phyloP scores from a whole-genome alignment of 2,113 vertebrate species.

The Junco hyemalis region DNA sequence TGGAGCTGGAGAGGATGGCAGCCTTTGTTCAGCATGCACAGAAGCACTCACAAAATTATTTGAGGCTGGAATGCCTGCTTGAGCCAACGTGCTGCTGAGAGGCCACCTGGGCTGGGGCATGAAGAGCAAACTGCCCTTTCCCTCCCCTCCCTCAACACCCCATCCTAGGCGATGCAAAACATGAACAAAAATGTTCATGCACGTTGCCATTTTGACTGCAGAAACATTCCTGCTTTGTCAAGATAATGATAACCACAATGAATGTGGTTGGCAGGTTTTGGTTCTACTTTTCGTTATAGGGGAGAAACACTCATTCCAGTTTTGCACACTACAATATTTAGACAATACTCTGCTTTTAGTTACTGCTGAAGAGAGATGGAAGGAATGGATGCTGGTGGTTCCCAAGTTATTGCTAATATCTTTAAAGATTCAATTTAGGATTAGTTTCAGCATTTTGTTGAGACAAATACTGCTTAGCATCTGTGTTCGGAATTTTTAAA shows the following conservation, averaged over 20 bases:
- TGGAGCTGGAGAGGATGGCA: slow-evolving; percentile 13
- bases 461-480: neutral
- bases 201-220: neutral
- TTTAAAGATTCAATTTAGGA: neutral
- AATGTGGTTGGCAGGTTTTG: neutral
- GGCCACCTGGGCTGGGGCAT: slow-evolving; percentile 35
- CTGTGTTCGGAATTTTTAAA: neutral
- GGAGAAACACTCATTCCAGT: neutral
- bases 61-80: neutral
- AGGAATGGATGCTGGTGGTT: neutral
- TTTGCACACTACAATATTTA: neutral
- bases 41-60: neutral
- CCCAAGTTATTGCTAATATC: neutral
- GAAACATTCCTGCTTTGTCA: neutral
- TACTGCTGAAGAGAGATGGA: neutral
- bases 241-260: neutral
- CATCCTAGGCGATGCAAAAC: neutral
- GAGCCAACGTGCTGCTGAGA: slow-evolving; percentile 24
- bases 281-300: neutral
- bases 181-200: neutral
- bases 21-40: slow-evolving; percentile 25
- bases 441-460: neutral
- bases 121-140: neutral
- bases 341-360: neutral
- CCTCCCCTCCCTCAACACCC: neutral